phyloP scores from a whole-genome alignment of 2,888 invertebrate species.

The Drosophila kuntzei region DNA sequence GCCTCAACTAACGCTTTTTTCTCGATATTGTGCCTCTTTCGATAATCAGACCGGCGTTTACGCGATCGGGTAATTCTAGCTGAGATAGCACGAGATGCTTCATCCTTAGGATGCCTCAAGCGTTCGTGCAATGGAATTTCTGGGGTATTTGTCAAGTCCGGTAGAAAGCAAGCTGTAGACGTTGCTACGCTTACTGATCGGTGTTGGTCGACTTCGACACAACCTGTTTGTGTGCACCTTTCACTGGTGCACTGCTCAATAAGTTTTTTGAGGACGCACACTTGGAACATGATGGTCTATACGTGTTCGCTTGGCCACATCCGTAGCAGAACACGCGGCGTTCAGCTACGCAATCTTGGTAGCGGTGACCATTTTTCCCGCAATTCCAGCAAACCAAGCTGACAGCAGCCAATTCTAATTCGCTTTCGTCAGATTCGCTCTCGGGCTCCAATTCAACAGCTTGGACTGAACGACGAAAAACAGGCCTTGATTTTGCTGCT shows the following conservation, averaged over 20 bases:
- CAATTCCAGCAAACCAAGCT: neutral
- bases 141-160: neutral
- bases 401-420: neutral
- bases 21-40: neutral
- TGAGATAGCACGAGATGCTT: neutral
- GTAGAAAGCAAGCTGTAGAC: neutral
- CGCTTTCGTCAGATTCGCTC: neutral
- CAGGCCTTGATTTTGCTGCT: neutral
- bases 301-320: neutral
- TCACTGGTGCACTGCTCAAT: neutral
- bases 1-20: neutral
- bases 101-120: neutral
- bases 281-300: neutral
- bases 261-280: neutral
- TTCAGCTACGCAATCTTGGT: neutral
- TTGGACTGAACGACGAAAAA: conserved; percentile 2
- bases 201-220: conserved; percentile 1
- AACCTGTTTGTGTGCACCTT: conserved; percentile 7
- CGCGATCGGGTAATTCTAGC: neutral
- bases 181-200: neutral
- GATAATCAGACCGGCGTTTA: neutral
- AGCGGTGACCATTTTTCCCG: neutral
- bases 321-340: neutral
- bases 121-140: neutral
- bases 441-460: neutral